Percentiles rank a stretch among this genome's conserved stretches.
Conservation (phyloP, 1,140 invertebrate genomes). For the Drosophila prosaltans region DNA sequence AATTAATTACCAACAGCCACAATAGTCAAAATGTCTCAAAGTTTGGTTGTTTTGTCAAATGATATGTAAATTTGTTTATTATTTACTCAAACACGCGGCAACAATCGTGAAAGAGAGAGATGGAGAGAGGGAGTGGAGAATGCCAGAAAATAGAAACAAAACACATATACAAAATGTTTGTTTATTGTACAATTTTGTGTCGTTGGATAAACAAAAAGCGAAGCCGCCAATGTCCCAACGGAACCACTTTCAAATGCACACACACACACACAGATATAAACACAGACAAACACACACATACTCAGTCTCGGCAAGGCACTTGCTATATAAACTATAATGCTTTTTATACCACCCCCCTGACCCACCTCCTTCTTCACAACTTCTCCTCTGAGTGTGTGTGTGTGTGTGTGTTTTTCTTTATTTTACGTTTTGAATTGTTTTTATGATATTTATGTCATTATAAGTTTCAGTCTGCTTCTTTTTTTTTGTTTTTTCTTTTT, state of each 20-base stretch:
- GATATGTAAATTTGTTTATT: constrained; percentile 80
- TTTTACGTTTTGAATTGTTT: constrained; percentile 79
- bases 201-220: constrained; percentile 71
- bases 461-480: constrained; percentile 62
- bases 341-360: constrained; percentile 36
- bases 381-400: constrained; percentile 19
- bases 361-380: constrained; percentile 7
- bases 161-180: constrained; percentile 69
- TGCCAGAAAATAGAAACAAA: constrained; percentile 55
- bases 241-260: constrained; percentile 59
- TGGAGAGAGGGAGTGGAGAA: constrained; percentile 21
- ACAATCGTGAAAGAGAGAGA: constrained; percentile 31
- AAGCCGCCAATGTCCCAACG: constrained; percentile 59
- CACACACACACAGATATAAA: constrained; percentile 33
- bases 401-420: constrained; percentile 68
- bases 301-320: constrained; percentile 24
- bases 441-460: constrained; percentile 82
- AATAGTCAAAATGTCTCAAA: constrained; percentile 68
- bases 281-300: constrained; percentile 30
- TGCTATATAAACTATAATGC: constrained; percentile 56
- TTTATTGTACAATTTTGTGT: constrained; percentile 79
- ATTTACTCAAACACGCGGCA: constrained; percentile 55
- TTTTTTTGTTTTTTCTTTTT: constrained; percentile 26
- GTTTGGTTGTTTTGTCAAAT: constrained; percentile 59
- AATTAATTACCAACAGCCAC: constrained; percentile 56